Conservation (phyloP, 2,113 vertebrate species). For the Desmodus rotundus region DNA sequence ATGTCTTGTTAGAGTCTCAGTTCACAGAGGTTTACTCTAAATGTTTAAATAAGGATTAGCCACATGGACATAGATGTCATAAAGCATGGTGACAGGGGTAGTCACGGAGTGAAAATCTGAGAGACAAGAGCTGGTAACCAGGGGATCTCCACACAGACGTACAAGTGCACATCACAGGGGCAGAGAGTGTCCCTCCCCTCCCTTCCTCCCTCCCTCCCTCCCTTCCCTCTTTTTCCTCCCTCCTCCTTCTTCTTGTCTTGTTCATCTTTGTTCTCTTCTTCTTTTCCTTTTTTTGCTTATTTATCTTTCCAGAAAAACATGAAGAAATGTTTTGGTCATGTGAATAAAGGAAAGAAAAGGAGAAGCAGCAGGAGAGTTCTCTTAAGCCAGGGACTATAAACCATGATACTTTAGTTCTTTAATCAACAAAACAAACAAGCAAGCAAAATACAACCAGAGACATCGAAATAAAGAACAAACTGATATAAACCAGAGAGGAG, state of each 20-base stretch:
- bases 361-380: background rate
- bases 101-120: background rate
- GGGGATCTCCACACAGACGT: background rate
- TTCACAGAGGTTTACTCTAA: background rate
- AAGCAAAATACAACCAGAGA: too few relatives aligned
- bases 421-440: too few relatives aligned
- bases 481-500: too few relatives aligned
- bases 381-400: background rate
- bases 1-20: background rate
- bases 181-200: background rate
- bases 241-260: background rate
- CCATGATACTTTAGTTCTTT: background rate
- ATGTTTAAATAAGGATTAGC: background rate
- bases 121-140: background rate
- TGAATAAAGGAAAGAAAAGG: background rate
- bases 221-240: too few relatives aligned
- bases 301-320: background rate
- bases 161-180: background rate
- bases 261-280: background rate
- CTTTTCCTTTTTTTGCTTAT: background rate
- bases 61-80: background rate
- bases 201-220: background rate
- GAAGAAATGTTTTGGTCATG: background rate
- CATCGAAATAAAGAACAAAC: too few relatives aligned
- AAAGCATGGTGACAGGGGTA: background rate